phyloP scores from a whole-genome alignment of 2,113 vertebrate genomes.

The Takifugu bimaculatus region DNA sequence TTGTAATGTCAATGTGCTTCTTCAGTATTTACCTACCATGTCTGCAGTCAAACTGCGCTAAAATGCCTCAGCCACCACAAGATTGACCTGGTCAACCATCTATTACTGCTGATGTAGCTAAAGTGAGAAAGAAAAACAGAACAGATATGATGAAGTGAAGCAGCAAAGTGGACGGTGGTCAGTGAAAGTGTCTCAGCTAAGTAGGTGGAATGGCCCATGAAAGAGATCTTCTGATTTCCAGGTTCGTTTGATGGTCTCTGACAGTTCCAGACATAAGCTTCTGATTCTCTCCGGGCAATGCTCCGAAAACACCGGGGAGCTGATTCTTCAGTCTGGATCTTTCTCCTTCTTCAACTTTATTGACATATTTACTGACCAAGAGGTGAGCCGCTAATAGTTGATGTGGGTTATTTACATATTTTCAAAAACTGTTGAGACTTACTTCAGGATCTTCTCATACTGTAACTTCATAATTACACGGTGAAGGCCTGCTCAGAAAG shows the following conservation, averaged over 20 bases:
- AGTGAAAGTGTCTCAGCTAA: constrained; percentile 44
- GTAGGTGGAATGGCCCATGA: too few species aligned
- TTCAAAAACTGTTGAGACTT: not conserved
- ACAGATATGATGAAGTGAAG: constrained; percentile 10
- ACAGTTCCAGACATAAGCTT: constrained; percentile 91
- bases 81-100: constrained; percentile 51
- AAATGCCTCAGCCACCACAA: constrained; percentile 51
- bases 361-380: constrained; percentile 97
- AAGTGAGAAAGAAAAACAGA: constrained; percentile 13
- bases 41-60: constrained; percentile 56
- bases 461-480: not conserved
- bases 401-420: not conserved
- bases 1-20: constrained; percentile 22
- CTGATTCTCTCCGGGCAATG: constrained; percentile 91
- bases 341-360: constrained; percentile 98
- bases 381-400: constrained; percentile 74
- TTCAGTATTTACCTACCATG: constrained; percentile 5
- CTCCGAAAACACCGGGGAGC: constrained; percentile 91
- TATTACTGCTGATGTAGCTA: constrained; percentile 43
- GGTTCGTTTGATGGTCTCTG: constrained; percentile 95
- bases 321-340: constrained; percentile 93
- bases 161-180: constrained; percentile 8
- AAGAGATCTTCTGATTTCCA: constrained; percentile 47
- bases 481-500: not conserved
- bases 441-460: not conserved